Conservation (phyloP, 2,113 vertebrate genomes). For the Rhinichthys klamathensis region DNA sequence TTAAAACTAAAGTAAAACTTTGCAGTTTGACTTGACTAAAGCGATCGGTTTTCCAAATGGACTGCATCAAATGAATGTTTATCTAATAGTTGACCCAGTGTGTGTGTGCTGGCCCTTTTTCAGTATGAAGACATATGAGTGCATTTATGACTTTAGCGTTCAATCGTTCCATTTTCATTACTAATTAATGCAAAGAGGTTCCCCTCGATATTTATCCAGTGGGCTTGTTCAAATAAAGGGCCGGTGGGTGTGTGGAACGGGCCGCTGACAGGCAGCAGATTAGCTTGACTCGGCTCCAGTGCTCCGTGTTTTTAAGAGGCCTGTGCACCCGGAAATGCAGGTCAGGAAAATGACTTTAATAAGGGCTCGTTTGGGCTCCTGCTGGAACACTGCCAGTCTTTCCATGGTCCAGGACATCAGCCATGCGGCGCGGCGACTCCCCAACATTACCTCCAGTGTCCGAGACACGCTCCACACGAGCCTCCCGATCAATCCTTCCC, state of each 20-base stretch:
- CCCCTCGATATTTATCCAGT: slow-evolving; percentile 64
- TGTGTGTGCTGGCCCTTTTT: slow-evolving; percentile 24
- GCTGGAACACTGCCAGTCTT: slow-evolving; percentile 69
- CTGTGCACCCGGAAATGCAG: slow-evolving; percentile 65
- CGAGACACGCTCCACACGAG: slow-evolving; percentile 35
- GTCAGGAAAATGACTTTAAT: slow-evolving; percentile 75
- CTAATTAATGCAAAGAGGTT: slow-evolving; percentile 61
- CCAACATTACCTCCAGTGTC: slow-evolving; percentile 66
- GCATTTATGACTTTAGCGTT: slow-evolving; percentile 48
- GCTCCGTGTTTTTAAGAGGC: slow-evolving; percentile 57
- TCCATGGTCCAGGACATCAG: slow-evolving; percentile 63
- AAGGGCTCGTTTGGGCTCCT: slow-evolving; percentile 68
- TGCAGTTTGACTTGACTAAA: neutral
- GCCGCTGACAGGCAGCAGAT: slow-evolving; percentile 61
- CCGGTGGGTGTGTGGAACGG: slow-evolving; percentile 61
- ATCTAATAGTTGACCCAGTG: slow-evolving; percentile 10
- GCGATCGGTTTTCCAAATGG: slow-evolving; percentile 11
- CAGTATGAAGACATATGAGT: slow-evolving; percentile 41
- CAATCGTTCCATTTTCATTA: slow-evolving; percentile 48
- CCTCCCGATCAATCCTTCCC: slow-evolving; percentile 64
- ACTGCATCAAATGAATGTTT: slow-evolving; percentile 23
- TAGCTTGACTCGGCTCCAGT: slow-evolving; percentile 53
- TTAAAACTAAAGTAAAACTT: neutral
- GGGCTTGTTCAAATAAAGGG: slow-evolving; percentile 57
- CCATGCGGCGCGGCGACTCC: slow-evolving; percentile 61